A percentile compares a stretch with the other conserved stretches of the same genome.
These are phyloP conservation scores for Carabus problematicus DNA, from an alignment of 2,888 invertebrate genomes.

Conservation along the genomic window DNA sequence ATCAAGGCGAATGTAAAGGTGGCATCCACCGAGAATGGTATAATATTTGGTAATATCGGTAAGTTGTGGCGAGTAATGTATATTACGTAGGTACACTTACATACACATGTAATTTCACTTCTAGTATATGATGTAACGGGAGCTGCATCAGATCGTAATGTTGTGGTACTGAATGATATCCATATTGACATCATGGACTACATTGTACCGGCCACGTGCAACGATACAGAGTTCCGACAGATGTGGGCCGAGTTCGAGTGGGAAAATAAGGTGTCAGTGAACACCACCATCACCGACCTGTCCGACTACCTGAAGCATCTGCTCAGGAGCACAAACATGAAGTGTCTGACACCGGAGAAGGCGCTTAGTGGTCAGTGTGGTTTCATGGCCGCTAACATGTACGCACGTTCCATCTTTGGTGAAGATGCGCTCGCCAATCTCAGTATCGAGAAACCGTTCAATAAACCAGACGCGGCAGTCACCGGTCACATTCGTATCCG, in stretches of 20 bases:
- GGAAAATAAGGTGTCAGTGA: constrained; percentile 99
- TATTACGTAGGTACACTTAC: constrained; percentile 22
- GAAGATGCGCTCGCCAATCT: constrained; percentile 99
- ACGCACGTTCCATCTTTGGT: constrained; percentile 97
- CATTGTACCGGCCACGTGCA: constrained; percentile 93
- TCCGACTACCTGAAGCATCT: constrained; percentile 92
- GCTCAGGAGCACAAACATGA: constrained; percentile 97
- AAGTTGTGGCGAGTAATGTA: too few species aligned
- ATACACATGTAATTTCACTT: constrained; percentile 44
- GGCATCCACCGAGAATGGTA: constrained; percentile 99
- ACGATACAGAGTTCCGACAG: constrained; percentile 94
- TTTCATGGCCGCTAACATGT: constrained; percentile 99
- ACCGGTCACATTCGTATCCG: constrained; percentile 97
- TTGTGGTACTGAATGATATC: constrained; percentile 98
- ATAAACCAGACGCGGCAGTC: constrained; percentile 86
- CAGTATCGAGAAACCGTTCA: constrained; percentile 94
- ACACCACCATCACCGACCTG: constrained; percentile 91
- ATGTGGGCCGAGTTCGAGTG: constrained; percentile 99
- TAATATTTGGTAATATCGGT: constrained; percentile 99
- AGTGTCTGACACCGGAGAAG: constrained; percentile 97
- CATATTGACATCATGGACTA: constrained; percentile 99
- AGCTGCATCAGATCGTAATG: constrained; percentile 91
- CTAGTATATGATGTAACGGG: constrained; percentile 95
- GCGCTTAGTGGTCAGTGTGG: constrained; percentile 97
- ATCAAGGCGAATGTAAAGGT: constrained; percentile 99